These are phyloP conservation scores for Physella acuta DNA, from an alignment of 1,140 invertebrate species.

Conservation along the genomic window DNA sequence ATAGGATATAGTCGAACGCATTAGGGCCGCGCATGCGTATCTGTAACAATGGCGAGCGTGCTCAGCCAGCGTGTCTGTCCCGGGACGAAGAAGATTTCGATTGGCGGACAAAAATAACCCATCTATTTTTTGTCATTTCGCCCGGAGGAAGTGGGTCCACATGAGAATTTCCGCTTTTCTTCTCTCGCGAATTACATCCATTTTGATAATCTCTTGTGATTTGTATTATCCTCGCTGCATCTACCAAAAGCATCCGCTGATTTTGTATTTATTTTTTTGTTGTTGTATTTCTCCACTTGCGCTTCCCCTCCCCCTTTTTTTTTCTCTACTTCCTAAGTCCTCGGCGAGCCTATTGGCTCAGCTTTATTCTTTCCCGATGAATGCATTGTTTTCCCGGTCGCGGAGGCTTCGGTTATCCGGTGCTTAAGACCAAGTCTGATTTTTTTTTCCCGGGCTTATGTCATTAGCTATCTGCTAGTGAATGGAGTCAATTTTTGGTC, in stretches of 20 bases:
- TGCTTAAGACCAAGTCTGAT: too few relatives aligned
- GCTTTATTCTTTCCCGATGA: too few relatives aligned
- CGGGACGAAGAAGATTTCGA: slow-evolving; percentile 2
- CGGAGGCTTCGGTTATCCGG: too few relatives aligned
- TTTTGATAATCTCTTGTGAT: slow-evolving; percentile 1
- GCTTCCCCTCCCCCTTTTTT: too few relatives aligned
- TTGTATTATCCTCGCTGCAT: neutral
- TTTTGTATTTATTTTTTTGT: neutral
- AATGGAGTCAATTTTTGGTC: too few relatives aligned
- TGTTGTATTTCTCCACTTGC: too few relatives aligned
- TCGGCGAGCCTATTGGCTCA: too few relatives aligned
- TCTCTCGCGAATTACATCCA: neutral
- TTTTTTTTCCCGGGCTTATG: too few relatives aligned
- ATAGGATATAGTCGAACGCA: slow-evolving; percentile 6
- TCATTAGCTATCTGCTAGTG: too few relatives aligned
- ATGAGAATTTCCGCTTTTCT: neutral
- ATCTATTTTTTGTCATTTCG: too few relatives aligned
- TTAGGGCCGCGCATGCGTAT: slow-evolving; percentile 12
- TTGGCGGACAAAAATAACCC: neutral
- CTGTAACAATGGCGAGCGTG: slow-evolving; percentile 2
- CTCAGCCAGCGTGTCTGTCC: neutral
- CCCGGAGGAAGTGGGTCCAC: neutral
- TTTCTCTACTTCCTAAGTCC: too few relatives aligned
- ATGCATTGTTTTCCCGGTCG: too few relatives aligned
- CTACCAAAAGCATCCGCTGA: neutral